Evolutionary conservation across 2,888 invertebrate species (phyloP), one percentile per base, ranked within the genome.

Genomic region (Drosophila ustulata): DNA sequence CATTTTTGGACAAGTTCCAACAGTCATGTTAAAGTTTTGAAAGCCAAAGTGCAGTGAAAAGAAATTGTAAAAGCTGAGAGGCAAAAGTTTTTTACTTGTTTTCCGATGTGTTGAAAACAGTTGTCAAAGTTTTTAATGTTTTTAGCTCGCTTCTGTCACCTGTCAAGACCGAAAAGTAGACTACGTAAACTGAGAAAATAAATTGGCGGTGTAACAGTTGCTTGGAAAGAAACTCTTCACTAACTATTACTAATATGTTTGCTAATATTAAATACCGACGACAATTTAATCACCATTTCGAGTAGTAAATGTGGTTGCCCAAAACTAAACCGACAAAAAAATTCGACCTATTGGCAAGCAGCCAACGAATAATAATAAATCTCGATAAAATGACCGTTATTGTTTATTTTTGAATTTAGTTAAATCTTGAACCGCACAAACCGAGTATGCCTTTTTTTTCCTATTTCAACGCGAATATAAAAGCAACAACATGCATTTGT

Each of bases 71-170:
- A 71, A 62, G 53, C 57, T 66, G 66, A 67, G 59, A 64, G 23
- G 78, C 37, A 66, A 70, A 74, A 76, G 46, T 64, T 82, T 68
- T 82, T 76, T 80, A 76, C 82, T 88, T 82, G 88, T 85, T 87
- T 82, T 86, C 77, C 68, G 69, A 67, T 52, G 73, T 82, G 71
- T 70, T 77, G 76, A 82, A 72, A 88, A 85, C 83, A 82, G 88
- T 88, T 88, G 82, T 88, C 88, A 83, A 83, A 83, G 86, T 83
- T 83, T 88, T 88, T 82, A 88, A 88, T 88, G 86, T 85, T 85
- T 88, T 85, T 74, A 76, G 87, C 82, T 82, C 80, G 68, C 66
- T 75, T 82, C 82, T 87, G 88, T 87, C 88, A 84, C 88, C 81
- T 84, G 88, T 73, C 78, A 75, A 72, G 58, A 51, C 13, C 67